phyloP scores from a whole-genome alignment of 2,888 invertebrate species.

The Leucoptera coffeella region DNA sequence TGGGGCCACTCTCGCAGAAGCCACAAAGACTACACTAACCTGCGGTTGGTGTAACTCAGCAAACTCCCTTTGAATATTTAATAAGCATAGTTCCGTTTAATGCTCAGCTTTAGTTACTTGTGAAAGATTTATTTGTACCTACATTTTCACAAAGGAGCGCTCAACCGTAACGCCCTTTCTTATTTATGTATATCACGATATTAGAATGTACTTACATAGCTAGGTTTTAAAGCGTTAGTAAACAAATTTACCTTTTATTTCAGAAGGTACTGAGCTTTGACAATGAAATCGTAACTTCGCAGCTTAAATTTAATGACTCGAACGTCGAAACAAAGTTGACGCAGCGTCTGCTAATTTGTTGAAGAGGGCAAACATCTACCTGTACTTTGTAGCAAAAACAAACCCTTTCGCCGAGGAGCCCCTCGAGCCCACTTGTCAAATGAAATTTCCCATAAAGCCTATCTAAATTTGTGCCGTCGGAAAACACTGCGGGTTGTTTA shows the following conservation, averaged over 20 bases:
- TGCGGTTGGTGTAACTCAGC: conserved; percentile 48
- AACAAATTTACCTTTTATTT: no score
- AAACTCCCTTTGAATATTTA: conserved; percentile 46
- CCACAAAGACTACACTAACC: conserved; percentile 29
- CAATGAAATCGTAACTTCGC: no score
- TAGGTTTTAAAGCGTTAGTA: no score
- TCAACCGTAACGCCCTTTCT: no score
- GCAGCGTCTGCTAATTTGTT: conserved; percentile 48
- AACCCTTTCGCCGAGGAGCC: conserved; percentile 16
- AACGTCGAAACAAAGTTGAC: no score
- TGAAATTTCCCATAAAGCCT: conserved; percentile 50
- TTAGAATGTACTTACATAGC: no score
- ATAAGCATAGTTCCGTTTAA: conserved; percentile 41
- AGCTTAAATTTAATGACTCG: no score
- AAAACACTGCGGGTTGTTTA: conserved; percentile 44
- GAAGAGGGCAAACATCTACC: conserved; percentile 38
- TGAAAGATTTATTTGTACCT: no score
- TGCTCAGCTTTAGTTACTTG: conserved; percentile 35
- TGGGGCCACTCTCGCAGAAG: no score
- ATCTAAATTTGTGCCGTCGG: conserved; percentile 48
- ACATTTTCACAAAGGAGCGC: no score
- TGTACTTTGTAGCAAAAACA: conserved; percentile 8
- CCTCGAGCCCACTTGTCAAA: conserved; percentile 37
- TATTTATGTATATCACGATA: no score
- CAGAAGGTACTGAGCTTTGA: no score